These are phyloP conservation scores for Atlantisia rogersi DNA, from an alignment of 2,113 vertebrate species.

Conservation along the genomic window DNA sequence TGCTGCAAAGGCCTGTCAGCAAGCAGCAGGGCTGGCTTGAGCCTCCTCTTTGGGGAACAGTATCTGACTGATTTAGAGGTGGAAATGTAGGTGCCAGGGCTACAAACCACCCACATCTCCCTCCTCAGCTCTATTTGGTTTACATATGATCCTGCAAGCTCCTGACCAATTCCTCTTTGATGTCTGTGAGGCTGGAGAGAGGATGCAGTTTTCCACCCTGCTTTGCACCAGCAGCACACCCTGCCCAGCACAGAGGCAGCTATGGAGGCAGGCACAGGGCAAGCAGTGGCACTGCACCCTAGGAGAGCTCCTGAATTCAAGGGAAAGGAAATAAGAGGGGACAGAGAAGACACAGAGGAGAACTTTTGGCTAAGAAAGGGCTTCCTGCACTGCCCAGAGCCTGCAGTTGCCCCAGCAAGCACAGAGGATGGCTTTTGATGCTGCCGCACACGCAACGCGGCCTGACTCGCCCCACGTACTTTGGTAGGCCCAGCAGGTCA, in stretches of 20 bases:
- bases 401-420: background rate
- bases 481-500: background rate
- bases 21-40: background rate
- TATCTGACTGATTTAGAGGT: background rate
- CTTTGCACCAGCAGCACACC: background rate
- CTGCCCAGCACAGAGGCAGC: background rate
- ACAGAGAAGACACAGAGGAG: background rate
- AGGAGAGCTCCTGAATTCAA: background rate
- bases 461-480: background rate
- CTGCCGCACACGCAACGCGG: background rate
- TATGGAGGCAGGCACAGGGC: background rate
- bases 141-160: background rate
- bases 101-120: background rate
- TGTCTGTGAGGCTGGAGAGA: background rate
- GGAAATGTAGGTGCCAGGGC: background rate
- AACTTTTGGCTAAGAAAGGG: background rate
- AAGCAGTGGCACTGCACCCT: background rate
- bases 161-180: background rate
- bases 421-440: background rate
- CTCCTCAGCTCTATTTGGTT: background rate
- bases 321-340: background rate
- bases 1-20: background rate
- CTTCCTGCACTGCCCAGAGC: background rate
- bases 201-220: background rate
- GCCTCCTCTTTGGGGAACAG: background rate